Percentiles rank a stretch among this genome's conserved stretches.
phyloP scores from a whole-genome alignment of 53 echinoderm and acorn worm species.

The Patiria pectinifera region DNA sequence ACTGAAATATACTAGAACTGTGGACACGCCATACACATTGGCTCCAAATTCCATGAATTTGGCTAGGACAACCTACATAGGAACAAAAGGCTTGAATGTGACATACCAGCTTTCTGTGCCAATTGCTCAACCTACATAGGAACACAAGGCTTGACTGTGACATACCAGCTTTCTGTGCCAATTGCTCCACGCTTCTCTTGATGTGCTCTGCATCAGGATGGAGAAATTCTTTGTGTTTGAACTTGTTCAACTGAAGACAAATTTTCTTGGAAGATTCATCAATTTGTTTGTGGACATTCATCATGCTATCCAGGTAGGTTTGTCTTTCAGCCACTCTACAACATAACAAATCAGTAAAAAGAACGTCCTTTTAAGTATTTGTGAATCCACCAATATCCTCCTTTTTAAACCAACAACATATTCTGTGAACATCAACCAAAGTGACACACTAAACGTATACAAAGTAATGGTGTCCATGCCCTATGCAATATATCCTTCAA shows the following conservation, averaged over 20 bases:
- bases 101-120: slow-evolving; percentile 77
- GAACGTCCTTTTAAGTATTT: too few species aligned
- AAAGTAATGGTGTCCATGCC: too few species aligned
- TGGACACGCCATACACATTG: not conserved
- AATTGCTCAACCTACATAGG: slow-evolving; percentile 29
- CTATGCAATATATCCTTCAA: too few species aligned
- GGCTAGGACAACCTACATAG: not conserved
- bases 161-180: slow-evolving; percentile 77
- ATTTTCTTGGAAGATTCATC: slow-evolving; percentile 73
- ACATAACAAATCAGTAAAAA: not conserved
- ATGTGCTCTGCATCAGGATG: slow-evolving; percentile 62
- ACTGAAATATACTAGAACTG: too few species aligned
- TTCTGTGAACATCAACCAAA: too few species aligned
- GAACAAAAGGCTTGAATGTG: not conserved
- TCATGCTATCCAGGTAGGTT: slow-evolving; percentile 73
- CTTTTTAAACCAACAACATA: too few species aligned
- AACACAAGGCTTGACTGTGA: not conserved
- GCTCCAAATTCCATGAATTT: not conserved
- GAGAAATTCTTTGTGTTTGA: slow-evolving; percentile 78
- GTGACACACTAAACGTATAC: too few species aligned
- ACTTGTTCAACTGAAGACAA: slow-evolving; percentile 55
- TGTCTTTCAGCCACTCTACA: slow-evolving; percentile 71
- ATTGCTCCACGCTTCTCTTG: slow-evolving; percentile 40
- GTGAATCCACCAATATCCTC: too few species aligned
- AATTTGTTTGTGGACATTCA: slow-evolving; percentile 74